Evolutionary conservation across 2,113 vertebrate genomes (phyloP).

Genomic region (Glaucidium brasilianum): DNA sequence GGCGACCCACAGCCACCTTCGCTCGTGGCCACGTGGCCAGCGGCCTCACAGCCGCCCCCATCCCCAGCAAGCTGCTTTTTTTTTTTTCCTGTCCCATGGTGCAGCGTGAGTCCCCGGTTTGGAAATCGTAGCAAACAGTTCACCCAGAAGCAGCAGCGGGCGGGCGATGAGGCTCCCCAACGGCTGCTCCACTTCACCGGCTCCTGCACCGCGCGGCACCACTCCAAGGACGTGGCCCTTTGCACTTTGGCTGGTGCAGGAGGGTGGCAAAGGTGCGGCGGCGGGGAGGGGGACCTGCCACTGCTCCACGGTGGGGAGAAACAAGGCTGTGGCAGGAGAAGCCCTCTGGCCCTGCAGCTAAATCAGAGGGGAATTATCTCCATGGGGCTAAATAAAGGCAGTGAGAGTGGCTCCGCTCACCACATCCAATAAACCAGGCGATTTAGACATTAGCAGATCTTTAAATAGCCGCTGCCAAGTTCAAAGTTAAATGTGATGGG

Average conservation of each 20-base stretch:
- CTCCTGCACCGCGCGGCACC: background rate
- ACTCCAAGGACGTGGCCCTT: conserved; percentile 22
- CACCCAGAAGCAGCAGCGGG: fast-evolving
- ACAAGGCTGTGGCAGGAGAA: background rate
- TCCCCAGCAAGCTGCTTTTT: fast-evolving
- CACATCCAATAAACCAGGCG: background rate
- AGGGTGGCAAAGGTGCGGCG: background rate
- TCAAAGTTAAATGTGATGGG: background rate
- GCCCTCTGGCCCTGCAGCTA: background rate
- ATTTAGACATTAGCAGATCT: conserved; percentile 6
- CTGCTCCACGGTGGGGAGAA: background rate
- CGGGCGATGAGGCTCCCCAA: fast-evolving
- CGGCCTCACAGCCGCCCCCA: fast-evolving
- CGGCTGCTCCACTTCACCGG: background rate
- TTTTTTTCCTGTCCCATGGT: fast-evolving
- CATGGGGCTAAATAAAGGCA: background rate
- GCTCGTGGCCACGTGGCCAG: fast-evolving
- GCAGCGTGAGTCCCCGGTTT: fast-evolving
- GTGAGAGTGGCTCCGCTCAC: background rate
- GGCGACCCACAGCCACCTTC: background rate
- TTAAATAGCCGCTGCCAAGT: background rate
- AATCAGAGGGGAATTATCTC: background rate
- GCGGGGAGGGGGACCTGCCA: background rate
- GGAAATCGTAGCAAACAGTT: background rate
- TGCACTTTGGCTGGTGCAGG: conserved; percentile 9